These are phyloP conservation scores for Regulus satrapa DNA, from an alignment of 2,113 vertebrate genomes.

Conservation along the genomic window DNA sequence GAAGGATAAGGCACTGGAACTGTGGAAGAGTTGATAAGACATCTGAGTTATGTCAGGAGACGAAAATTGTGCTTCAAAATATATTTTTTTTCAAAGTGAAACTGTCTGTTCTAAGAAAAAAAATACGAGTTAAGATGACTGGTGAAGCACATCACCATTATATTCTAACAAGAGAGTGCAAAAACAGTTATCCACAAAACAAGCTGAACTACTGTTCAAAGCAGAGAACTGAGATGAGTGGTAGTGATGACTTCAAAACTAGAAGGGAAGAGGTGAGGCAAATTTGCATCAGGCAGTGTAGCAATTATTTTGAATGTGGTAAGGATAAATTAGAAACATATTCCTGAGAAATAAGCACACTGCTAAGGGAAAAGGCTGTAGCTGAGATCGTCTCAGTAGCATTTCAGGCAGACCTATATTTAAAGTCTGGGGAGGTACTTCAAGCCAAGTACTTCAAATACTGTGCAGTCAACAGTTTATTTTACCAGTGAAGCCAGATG, in stretches of 20 bases:
- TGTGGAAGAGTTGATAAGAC: not conserved
- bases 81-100: not conserved
- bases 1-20: not conserved
- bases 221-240: not conserved
- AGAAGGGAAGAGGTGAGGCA: not conserved
- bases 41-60: not conserved
- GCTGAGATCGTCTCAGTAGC: not conserved
- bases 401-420: not conserved
- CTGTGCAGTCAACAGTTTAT: not conserved
- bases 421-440: not conserved
- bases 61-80: not conserved
- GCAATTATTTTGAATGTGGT: not conserved
- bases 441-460: slow-evolving; percentile 25
- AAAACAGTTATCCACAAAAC: not conserved
- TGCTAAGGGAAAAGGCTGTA: not conserved
- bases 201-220: not conserved
- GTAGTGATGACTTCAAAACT: not conserved
- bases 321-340: not conserved
- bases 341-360: not conserved
- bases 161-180: not conserved
- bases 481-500: not conserved
- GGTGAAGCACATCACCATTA: not conserved
- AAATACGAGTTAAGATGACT: not conserved
- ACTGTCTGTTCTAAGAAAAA: not conserved
- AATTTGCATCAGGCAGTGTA: not conserved